A percentile compares a stretch with the other conserved stretches of the same genome.
These are phyloP conservation scores for Dryobates pubescens DNA, from an alignment of 2,797 vertebrate species.

Conservation along the genomic window DNA sequence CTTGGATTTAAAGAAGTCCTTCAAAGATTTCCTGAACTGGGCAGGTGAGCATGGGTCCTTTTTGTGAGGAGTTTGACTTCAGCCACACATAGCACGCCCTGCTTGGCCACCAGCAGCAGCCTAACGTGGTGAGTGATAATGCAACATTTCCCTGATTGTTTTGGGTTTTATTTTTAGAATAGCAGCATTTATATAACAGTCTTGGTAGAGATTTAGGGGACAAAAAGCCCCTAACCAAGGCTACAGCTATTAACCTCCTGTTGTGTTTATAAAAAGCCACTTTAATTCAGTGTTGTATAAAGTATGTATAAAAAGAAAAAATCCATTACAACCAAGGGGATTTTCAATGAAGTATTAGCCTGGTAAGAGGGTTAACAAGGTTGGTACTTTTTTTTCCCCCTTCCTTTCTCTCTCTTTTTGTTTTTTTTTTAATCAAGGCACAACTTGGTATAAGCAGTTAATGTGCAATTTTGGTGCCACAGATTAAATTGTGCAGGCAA, in stretches of 20 bases:
- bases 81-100: slow-evolving; percentile 12
- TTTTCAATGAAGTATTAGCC: slow-evolving; percentile 78
- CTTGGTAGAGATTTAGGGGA: slow-evolving; percentile 75
- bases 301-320: slow-evolving; percentile 75
- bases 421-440: slow-evolving; percentile 43
- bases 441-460: slow-evolving; percentile 54
- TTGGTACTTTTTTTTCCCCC: slow-evolving; percentile 57
- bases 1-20: background rate
- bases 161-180: slow-evolving; percentile 70
- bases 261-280: slow-evolving; percentile 73
- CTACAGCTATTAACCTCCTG: slow-evolving; percentile 55
- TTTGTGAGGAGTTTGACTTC: background rate
- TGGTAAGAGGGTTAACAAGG: slow-evolving; percentile 81
- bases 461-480: slow-evolving; percentile 46
- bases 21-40: background rate
- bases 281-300: slow-evolving; percentile 71
- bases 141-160: slow-evolving; percentile 58
- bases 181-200: slow-evolving; percentile 71
- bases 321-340: slow-evolving; percentile 74
- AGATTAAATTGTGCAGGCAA: slow-evolving; percentile 54
- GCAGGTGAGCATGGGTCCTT: background rate
- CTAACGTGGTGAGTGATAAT: slow-evolving; percentile 51
- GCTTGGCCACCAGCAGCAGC: slow-evolving; percentile 30
- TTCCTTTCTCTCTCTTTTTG: background rate
- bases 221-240: slow-evolving; percentile 46